Evolutionary conservation across 1,140 invertebrate genomes (phyloP).

Genomic region (Coptotermes formosanus): DNA sequence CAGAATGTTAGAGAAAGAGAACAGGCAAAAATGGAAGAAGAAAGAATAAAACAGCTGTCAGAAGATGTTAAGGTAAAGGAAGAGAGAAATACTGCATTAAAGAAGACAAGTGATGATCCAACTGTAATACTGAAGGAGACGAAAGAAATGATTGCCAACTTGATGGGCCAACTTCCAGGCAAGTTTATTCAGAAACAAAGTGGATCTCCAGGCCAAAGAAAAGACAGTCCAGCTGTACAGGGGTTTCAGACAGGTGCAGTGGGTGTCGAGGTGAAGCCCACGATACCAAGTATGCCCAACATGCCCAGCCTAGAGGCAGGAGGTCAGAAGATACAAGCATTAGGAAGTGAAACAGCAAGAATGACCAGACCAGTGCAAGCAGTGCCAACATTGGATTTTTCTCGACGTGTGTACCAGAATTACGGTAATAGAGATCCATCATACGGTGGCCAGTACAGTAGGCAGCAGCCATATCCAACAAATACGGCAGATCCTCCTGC

Average conservation of each 20-base stretch:
- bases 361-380: background rate
- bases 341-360: too few relatives aligned
- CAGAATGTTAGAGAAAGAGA: slow-evolving; percentile 59
- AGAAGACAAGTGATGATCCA: slow-evolving; percentile 48
- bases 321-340: too few relatives aligned
- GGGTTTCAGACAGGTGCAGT: too few relatives aligned
- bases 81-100: slow-evolving; percentile 24
- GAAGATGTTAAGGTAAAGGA: slow-evolving; percentile 18
- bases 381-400: background rate
- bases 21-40: slow-evolving; percentile 17
- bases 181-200: slow-evolving; percentile 41
- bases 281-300: too few relatives aligned
- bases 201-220: background rate
- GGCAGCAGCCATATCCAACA: background rate
- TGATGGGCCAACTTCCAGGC: slow-evolving; percentile 58
- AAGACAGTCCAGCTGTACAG: background rate
- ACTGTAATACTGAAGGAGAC: slow-evolving; percentile 57
- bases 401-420: background rate
- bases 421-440: background rate
- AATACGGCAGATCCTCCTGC: background rate
- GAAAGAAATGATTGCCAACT: slow-evolving; percentile 60
- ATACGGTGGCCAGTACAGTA: background rate
- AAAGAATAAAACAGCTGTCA: background rate
- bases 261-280: too few relatives aligned
- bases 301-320: too few relatives aligned